Percentiles rank a stretch among this genome's conserved stretches.
Evolutionary conservation across 2,113 vertebrate genomes (phyloP).

Genomic region (Cygnus atratus): DNA sequence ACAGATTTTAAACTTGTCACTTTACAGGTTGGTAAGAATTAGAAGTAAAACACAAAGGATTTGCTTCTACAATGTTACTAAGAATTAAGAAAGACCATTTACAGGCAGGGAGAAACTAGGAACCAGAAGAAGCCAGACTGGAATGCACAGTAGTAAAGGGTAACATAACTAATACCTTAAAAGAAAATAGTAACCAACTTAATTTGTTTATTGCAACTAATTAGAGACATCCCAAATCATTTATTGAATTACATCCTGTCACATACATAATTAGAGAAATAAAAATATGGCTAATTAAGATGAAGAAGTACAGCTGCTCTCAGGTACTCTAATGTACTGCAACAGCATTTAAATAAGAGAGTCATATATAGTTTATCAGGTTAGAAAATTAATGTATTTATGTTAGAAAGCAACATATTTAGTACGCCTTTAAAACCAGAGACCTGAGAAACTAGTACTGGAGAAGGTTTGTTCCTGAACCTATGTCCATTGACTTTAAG

Average conservation of each 20-base stretch:
- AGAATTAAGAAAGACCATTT: not conserved
- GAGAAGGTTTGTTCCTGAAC: not conserved
- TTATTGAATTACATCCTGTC: not conserved
- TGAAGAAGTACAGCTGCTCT: not conserved
- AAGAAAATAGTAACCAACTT: not conserved
- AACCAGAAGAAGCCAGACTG: not conserved
- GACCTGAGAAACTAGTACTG: not conserved
- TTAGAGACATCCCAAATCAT: not conserved
- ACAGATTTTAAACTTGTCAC: not conserved
- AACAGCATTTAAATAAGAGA: not conserved
- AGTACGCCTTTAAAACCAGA: not conserved
- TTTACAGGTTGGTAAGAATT: not conserved
- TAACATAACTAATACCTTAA: not conserved
- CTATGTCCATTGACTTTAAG: not conserved
- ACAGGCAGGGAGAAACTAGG: not conserved
- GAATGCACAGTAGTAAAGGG: not conserved
- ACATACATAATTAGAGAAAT: not conserved
- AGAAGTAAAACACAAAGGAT: not conserved
- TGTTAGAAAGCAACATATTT: not conserved
- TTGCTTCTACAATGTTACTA: not conserved
- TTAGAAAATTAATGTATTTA: not conserved
- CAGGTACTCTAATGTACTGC: not conserved
- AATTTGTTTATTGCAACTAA: not conserved
- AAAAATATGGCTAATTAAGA: not conserved
- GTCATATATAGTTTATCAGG: not conserved